phyloP scores from a whole-genome alignment of 1,140 invertebrate species.

The Heliconius melpomene region DNA sequence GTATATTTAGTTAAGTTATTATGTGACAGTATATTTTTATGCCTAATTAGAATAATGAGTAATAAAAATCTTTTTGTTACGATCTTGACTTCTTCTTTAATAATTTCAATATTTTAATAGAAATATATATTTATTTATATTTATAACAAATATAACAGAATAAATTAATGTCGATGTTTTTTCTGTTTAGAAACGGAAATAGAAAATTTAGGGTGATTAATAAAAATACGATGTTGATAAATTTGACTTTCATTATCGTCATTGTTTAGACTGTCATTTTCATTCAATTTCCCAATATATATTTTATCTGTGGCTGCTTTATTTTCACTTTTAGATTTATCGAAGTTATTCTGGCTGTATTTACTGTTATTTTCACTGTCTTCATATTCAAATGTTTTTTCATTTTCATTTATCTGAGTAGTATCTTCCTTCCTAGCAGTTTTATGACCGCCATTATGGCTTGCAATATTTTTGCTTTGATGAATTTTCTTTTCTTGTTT shows the following conservation, averaged over 20 bases:
- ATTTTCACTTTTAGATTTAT: background rate
- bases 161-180: background rate
- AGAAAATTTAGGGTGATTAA: slow-evolving; percentile 29
- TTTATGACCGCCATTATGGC: background rate
- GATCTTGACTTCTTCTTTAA: background rate
- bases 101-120: background rate
- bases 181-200: background rate
- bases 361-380: background rate
- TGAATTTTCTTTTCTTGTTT: background rate
- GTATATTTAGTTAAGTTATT: too few relatives aligned
- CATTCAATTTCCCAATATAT: background rate
- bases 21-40: too few relatives aligned
- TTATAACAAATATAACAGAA: background rate
- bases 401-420: background rate
- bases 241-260: slow-evolving; percentile 13
- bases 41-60: too few relatives aligned
- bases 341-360: background rate
- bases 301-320: background rate
- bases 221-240: slow-evolving; percentile 29
- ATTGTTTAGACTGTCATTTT: background rate
- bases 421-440: background rate
- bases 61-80: too few relatives aligned
- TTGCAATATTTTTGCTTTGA: background rate
- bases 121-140: background rate
- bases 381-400: background rate